Base-by-base conservation (phyloP, 1,140 invertebrate genomes). In the Ceratitis capitata region DNA sequence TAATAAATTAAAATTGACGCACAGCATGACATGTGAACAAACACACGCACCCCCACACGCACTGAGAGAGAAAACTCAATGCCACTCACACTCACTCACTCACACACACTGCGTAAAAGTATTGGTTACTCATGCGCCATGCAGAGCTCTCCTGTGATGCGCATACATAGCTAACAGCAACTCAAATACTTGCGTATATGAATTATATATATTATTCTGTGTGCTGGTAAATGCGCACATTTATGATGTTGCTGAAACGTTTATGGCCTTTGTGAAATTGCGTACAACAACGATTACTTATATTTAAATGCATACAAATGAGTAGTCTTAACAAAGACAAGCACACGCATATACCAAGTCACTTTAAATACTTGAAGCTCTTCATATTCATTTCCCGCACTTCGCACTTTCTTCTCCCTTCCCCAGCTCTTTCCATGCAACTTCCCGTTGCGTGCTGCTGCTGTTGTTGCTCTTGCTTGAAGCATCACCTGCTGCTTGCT, bases 1-100 rank as follows among this genome's bases (percentile, higher is more conserved):
- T 83, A 85, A 85, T 85, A 83, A 85, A 83, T 85, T 85, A 83
- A 85, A 83, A 83, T 82, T 83, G 85, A 85, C 85, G 78, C 47
- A 39, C 42, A 10, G 42, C 78, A 82, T 45, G 49, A 39, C 42
- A 47, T 32, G 49, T 47, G 19, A 16, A 83, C 39, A 53, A 2
- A 12, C 74, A 69, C 23, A 42, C 82, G 53, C 42, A 53, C 45
- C 69, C 23, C 83, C 47, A 56, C 53, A 84, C 42, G n/a, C 51
- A 9, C 4, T 23, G 51, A 56, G n/a, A n/a, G n/a, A n/a, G n/a
- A n/a, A n/a, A n/a, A n/a, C 47, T n/a, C 16, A 84, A 47, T 10
- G 45, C n/a, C 16, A 9, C 51, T 7, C 51, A 6, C 16, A 53
- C n/a, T 19, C 16, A 53, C 51, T 16, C 14, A 53, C 51, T 16